Conservation (phyloP, 2,113 vertebrate genomes). For the Sprattus sprattus region DNA sequence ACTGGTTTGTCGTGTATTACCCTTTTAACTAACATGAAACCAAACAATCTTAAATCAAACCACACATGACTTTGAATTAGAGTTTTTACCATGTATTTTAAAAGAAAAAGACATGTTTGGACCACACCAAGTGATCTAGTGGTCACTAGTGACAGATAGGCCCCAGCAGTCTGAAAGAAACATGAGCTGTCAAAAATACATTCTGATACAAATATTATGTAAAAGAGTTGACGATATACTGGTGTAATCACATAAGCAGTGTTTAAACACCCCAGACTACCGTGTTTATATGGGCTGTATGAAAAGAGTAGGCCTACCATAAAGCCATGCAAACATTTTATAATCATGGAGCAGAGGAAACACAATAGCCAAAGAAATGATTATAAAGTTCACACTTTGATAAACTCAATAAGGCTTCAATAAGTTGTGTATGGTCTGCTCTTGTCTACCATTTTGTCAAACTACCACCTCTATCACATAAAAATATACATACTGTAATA, state of each 20-base stretch:
- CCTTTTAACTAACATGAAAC: neutral
- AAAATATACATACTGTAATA: slow-evolving; percentile 3
- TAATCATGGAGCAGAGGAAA: slow-evolving; percentile 45
- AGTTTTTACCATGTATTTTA: slow-evolving; percentile 9
- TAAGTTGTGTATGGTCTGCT: neutral
- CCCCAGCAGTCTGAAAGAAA: neutral
- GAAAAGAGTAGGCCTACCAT: slow-evolving; percentile 44
- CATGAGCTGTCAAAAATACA: slow-evolving; percentile 55
- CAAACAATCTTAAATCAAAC: neutral
- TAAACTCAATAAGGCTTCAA: neutral
- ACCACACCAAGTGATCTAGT: slow-evolving; percentile 38
- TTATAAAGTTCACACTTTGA: slow-evolving; percentile 34
- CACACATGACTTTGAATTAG: neutral
- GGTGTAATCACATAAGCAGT: slow-evolving; percentile 32
- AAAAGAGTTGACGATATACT: slow-evolving; percentile 50
- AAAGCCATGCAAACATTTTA: slow-evolving; percentile 68
- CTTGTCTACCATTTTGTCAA: slow-evolving; percentile 10
- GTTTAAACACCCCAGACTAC: slow-evolving; percentile 51
- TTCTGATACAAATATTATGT: slow-evolving; percentile 57
- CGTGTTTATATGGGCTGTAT: slow-evolving; percentile 57
- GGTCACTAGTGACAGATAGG: neutral
- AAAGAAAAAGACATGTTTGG: slow-evolving; percentile 36
- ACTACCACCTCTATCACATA: neutral
- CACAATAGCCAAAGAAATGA: slow-evolving; percentile 47
- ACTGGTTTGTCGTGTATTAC: no score